Evolutionary conservation across 2,113 vertebrate genomes (phyloP).

Genomic region (Fulica atra): DNA sequence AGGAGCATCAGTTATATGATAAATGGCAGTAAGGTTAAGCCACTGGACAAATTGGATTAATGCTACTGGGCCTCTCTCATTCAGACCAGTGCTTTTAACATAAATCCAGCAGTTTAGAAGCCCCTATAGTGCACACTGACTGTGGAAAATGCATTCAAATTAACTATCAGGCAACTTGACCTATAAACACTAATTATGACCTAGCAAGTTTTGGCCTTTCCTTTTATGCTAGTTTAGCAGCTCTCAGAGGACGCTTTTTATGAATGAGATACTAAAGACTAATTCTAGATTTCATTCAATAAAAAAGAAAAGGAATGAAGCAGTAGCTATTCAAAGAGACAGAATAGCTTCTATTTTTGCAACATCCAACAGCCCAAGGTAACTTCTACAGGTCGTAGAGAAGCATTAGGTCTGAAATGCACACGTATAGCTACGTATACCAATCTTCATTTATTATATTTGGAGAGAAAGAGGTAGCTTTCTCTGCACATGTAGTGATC

Average conservation of each 20-base stretch:
- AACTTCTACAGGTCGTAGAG: not conserved
- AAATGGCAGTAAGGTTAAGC: slow-evolving; percentile 5
- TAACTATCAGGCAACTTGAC: not conserved
- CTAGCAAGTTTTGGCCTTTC: not conserved
- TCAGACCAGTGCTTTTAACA: not conserved
- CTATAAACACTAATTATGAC: slow-evolving; percentile 21
- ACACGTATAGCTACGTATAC: not conserved
- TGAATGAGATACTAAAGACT: slow-evolving; percentile 23
- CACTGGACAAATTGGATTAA: slow-evolving; percentile 25
- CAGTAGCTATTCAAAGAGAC: not conserved
- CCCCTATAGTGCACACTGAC: not conserved
- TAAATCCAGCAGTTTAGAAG: not conserved
- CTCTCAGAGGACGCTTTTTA: not conserved
- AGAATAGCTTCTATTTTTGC: not conserved
- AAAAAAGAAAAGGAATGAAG: not conserved
- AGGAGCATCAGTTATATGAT: not conserved
- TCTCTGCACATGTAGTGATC: not conserved
- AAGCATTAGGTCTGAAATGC: not conserved
- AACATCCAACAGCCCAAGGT: not conserved
- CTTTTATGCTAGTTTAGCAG: not conserved
- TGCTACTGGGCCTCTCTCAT: not conserved
- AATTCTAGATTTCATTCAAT: slow-evolving; percentile 2
- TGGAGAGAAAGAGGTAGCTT: not conserved
- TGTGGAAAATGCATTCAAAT: not conserved
- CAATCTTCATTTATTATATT: not conserved